phyloP scores from a whole-genome alignment of 2,888 invertebrate genomes.

The Tachystola acroxantha region DNA sequence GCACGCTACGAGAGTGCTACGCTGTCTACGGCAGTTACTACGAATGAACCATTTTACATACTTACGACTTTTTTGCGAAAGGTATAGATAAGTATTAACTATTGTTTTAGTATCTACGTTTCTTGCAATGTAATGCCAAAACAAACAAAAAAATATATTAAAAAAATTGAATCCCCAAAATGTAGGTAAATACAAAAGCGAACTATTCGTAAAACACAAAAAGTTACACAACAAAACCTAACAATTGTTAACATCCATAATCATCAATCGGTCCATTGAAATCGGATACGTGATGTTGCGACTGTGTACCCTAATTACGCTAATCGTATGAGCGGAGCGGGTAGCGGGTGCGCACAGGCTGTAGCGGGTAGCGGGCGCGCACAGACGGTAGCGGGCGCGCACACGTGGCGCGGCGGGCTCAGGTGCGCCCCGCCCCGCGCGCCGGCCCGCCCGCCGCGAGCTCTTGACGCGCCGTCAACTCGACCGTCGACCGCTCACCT shows the following conservation, averaged over 20 bases:
- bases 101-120: too few relatives aligned
- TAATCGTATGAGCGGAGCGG: conserved; percentile 32
- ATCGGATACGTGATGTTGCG: conserved; percentile 44
- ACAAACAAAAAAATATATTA: too few relatives aligned
- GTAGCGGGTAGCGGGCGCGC: conserved; percentile 36
- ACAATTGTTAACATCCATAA: conserved; percentile 45
- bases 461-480: conserved; percentile 45
- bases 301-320: conserved; percentile 48
- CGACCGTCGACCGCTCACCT: conserved; percentile 51
- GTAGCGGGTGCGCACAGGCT: conserved; percentile 36
- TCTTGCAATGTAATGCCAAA: too few relatives aligned
- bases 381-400: conserved; percentile 26
- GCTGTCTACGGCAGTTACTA: too few relatives aligned
- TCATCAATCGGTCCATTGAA: conserved; percentile 58
- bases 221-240: conserved; percentile 30
- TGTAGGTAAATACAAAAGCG: conserved; percentile 9
- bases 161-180: too few relatives aligned
- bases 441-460: conserved; percentile 40
- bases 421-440: conserved; percentile 71
- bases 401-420: conserved; percentile 53
- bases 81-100: too few relatives aligned
- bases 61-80: background rate
- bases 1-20: too few relatives aligned
- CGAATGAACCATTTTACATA: too few relatives aligned
- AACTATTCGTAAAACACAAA: conserved; percentile 16